Evolutionary conservation across 2,797 vertebrate species (phyloP).

Genomic region (Darevskia mixta): DNA sequence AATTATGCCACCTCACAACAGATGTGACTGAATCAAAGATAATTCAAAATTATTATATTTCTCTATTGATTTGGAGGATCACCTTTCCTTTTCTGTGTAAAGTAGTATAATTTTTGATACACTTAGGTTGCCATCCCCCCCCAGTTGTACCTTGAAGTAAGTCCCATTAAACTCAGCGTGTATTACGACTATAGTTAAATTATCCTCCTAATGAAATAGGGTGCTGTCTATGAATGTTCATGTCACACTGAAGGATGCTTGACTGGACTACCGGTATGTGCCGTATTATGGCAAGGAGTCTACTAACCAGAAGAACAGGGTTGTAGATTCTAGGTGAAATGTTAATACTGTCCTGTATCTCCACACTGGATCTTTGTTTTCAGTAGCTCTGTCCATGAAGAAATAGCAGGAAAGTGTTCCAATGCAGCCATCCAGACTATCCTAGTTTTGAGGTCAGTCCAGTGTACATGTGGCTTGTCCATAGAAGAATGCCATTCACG

Average conservation of each 20-base stretch:
- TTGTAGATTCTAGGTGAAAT: background rate
- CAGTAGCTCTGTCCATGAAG: background rate
- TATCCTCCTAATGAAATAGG: background rate
- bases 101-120: background rate
- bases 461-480: background rate
- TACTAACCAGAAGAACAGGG: background rate
- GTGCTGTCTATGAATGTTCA: background rate
- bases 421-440: background rate
- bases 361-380: background rate
- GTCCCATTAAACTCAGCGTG: no score
- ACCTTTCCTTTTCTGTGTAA: background rate
- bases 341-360: background rate
- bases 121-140: background rate
- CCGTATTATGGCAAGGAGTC: no score
- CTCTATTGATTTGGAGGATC: background rate
- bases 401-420: background rate
- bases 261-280: background rate
- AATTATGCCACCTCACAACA: background rate
- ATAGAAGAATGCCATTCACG: background rate
- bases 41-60: background rate
- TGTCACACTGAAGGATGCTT: background rate
- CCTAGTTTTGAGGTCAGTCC: background rate
- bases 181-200: background rate
- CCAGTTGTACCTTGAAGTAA: no score
- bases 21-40: background rate